Base-by-base conservation (phyloP, 2,113 vertebrate species). In the Notiomystis cincta region DNA sequence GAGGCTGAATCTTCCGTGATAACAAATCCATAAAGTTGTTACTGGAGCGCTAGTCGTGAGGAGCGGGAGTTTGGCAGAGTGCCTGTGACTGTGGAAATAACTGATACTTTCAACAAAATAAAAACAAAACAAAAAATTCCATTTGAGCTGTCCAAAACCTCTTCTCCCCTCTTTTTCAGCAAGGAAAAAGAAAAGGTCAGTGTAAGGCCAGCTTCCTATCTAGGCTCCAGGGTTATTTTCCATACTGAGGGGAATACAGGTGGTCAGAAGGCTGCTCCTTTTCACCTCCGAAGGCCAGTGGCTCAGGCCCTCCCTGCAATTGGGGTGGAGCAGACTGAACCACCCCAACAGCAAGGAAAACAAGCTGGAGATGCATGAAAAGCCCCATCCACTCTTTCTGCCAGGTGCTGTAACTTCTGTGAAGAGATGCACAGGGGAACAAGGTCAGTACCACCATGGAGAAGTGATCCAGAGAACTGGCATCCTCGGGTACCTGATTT, bases 11-110 rank as follows among this genome's bases (percentile, higher is more conserved):
- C 64, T 81, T 77, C 66, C 45, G 42, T 38, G 85, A 78, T 90
- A 92, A 89, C 45, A 83, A 88, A 94, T 67, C 79, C 82, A 67
- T 71, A 27, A 94, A 71, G 64, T 87, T 88, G 37, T 27, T 27
- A 45, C 72, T 23, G 37, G 47, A 86, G 17, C 0, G 0, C 77
- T 57, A 72, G 77, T 48, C 57, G 27, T 48, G 72, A 72, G 53
- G 78, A 95, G 56, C 31, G 11, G 50, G 42, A 91, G 15, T 44
- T 60, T 92, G 88, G 90, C 85, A 83, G 75, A 72, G 7, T 31
- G 60, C 79, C 82, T 38, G 64, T 25, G 71, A 58, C 47, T 12
- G 7, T 84, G 72, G 64, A 90, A 91, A 92, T 75, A 84, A 78
- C 31, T 71, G 72, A 84, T 83, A 90, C 81, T 86, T 96, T 91